These are phyloP conservation scores for Lepus timidus DNA, from an alignment of 2,113 vertebrate genomes.

Conservation along the genomic window DNA sequence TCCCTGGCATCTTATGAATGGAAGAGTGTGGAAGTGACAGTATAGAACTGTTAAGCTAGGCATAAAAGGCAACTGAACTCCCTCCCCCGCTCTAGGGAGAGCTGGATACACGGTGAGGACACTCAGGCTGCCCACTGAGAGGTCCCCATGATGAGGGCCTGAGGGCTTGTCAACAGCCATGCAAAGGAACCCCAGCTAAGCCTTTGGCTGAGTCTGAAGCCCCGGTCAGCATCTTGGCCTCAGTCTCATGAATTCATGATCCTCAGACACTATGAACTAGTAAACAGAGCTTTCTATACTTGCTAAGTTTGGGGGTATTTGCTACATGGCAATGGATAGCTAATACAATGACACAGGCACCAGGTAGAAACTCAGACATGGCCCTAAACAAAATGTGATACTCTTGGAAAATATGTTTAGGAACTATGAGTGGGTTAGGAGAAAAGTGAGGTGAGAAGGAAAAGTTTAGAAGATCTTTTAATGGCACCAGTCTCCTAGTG, in stretches of 20 bases:
- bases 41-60: too few species aligned
- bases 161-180: background rate
- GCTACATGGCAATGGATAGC: background rate
- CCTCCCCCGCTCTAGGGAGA: background rate
- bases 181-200: too few species aligned
- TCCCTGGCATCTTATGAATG: background rate
- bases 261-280: background rate
- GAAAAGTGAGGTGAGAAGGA: background rate
- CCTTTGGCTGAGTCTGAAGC: background rate
- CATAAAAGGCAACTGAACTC: background rate
- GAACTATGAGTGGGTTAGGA: background rate
- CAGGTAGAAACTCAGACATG: background rate
- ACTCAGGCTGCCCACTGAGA: background rate
- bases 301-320: background rate
- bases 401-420: background rate
- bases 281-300: background rate
- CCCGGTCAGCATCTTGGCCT: background rate
- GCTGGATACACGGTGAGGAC: background rate
- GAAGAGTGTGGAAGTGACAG: background rate
- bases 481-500: background rate
- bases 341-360: background rate
- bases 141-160: background rate
- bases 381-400: background rate
- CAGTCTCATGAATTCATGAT: background rate
- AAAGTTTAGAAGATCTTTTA: background rate